phyloP scores from a whole-genome alignment of 2,797 vertebrate species.

The Streptopelia turtur region DNA sequence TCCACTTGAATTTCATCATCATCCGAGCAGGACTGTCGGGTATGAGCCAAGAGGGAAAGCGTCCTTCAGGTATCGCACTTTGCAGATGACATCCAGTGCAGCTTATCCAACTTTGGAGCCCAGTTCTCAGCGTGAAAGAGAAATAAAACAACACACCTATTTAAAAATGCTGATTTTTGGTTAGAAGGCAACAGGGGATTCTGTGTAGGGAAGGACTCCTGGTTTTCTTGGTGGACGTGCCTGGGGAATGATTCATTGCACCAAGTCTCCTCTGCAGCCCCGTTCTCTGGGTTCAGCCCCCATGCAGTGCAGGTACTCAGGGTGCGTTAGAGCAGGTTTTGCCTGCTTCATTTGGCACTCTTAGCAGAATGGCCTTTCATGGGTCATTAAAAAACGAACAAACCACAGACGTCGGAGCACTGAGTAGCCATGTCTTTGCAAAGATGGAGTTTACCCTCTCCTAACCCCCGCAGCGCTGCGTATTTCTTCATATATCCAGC shows the following conservation, averaged over 20 bases:
- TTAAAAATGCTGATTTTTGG: background rate
- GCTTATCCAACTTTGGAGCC: background rate
- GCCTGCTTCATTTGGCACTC: background rate
- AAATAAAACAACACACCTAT: background rate
- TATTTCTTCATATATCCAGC: rapidly evolving
- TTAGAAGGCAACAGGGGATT: background rate
- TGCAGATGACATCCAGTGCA: background rate
- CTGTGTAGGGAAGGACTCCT: background rate
- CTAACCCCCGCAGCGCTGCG: background rate
- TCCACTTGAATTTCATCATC: background rate
- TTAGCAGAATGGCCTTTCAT: background rate
- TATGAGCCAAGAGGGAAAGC: background rate
- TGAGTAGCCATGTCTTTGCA: background rate
- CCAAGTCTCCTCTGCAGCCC: background rate
- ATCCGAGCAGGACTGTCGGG: background rate
- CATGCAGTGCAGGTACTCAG: rapidly evolving
- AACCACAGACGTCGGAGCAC: background rate
- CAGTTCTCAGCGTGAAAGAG: background rate
- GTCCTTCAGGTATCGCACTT: background rate
- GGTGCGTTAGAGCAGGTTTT: background rate
- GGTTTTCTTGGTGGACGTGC: background rate
- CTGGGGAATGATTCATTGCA: background rate
- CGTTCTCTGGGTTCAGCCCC: rapidly evolving
- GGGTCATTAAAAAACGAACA: background rate
- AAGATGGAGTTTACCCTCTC: background rate